Evolutionary conservation across 2,797 vertebrate genomes (phyloP), one percentile per base, ranked within the genome.

Genomic region (Buphagus erythrorhynchus): DNA sequence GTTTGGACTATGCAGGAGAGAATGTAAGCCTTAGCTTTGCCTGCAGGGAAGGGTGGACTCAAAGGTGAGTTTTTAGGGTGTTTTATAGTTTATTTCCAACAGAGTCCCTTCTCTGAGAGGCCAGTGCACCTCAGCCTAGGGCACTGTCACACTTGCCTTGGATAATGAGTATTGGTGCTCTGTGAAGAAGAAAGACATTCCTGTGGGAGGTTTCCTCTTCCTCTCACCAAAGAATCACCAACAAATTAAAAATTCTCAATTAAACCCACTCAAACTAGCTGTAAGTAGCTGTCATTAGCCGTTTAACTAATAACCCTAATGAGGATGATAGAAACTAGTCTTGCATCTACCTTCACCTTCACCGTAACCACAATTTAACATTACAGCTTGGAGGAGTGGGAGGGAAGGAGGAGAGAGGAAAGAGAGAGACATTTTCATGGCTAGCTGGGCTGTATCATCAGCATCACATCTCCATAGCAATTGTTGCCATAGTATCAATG

Each of bases 381-480:
- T 35, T 59, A 36, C n/a, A 86, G 18, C 78, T 86, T 79, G 49
- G 69, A 78, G 22, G 10, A 81, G 54, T 72, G 48, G 76, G 66
- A 92, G 58, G 38, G n/a, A 90, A 90, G 59, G 29, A 93, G 11
- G 26, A 74, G 29, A 83, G 86, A 69, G 63, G 63, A 54, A 78
- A 82, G 52, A 65, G 31, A 80, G 54, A 77, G 54, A 79, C 15
- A 48, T 93, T 59, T 78, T 45, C 54, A 55, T 31, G 74, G 57
- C 38, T 94, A 65, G n/a, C 61, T 86, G 74, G 65, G 72, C 58
- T 93, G 58, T 45, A 9, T 59, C 82, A 83, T 84, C 73, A 91
- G 75, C 49, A 78, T 67, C 63, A 55, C n/a, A 88, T 91, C 86
- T 91, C 96, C 85, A 91, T 82, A 91, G 94, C 76, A 90, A 96